Conservation (phyloP, 2,888 invertebrate genomes). For the Drepana falcataria region DNA sequence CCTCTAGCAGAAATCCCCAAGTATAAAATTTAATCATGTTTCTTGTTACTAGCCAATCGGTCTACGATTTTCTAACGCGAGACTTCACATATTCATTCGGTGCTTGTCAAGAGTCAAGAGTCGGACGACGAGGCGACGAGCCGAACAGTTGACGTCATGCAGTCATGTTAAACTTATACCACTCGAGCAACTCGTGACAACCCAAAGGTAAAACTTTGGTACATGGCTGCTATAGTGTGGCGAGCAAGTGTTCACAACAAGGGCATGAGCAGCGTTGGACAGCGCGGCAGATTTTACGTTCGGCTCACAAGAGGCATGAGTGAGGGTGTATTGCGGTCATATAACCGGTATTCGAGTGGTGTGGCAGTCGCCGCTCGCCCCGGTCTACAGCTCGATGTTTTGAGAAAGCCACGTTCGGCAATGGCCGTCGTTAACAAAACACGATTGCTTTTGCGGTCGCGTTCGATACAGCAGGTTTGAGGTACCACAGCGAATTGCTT, state of each 20-base stretch:
- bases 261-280: constrained; percentile 46
- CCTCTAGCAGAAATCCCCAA: too few relatives aligned
- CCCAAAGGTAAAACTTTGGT: constrained; percentile 20
- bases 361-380: constrained; percentile 59
- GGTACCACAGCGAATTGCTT: constrained; percentile 39
- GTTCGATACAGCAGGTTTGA: constrained; percentile 44
- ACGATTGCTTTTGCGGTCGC: constrained; percentile 57
- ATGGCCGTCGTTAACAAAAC: constrained; percentile 67
- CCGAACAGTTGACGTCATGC: constrained; percentile 76
- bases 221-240: constrained; percentile 42
- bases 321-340: constrained; percentile 74
- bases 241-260: constrained; percentile 9
- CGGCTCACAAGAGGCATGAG: constrained; percentile 37
- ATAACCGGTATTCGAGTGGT: constrained; percentile 76
- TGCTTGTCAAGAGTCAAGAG: constrained; percentile 73
- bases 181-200: constrained; percentile 32
- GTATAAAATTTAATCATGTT: too few relatives aligned
- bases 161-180: constrained; percentile 63
- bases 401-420: constrained; percentile 73
- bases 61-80: constrained; percentile 62
- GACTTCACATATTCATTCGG: constrained; percentile 54
- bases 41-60: constrained; percentile 8
- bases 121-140: constrained; percentile 72
- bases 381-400: constrained; percentile 65
- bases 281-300: constrained; percentile 24